These are phyloP conservation scores for Sinella curviseta DNA, from an alignment of 1,140 invertebrate genomes.

Conservation along the genomic window DNA sequence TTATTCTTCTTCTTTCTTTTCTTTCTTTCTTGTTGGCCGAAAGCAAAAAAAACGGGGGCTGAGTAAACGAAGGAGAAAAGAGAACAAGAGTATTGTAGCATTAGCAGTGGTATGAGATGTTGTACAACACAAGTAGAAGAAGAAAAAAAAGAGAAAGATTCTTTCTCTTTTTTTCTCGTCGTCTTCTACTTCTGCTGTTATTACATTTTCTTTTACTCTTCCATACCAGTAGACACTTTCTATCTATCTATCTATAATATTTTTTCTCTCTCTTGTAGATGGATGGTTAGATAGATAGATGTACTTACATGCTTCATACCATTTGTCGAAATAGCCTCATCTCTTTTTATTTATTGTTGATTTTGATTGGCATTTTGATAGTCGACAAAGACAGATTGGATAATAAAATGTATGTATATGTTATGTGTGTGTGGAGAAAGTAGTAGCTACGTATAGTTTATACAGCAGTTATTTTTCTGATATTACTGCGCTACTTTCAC, in stretches of 20 bases:
- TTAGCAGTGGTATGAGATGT: background rate
- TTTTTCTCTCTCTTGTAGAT: too few species aligned
- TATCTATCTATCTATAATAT: too few species aligned
- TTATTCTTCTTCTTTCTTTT: too few species aligned
- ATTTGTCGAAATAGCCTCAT: slow-evolving; percentile 20
- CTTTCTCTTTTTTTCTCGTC: too few species aligned
- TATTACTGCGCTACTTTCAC: too few species aligned
- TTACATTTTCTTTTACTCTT: slow-evolving; percentile 11
- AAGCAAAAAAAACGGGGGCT: too few species aligned
- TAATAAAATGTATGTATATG: background rate
- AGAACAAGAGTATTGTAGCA: background rate
- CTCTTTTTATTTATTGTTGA: background rate
- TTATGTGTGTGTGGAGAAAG: too few species aligned
- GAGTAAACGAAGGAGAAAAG: background rate
- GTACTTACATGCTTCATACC: too few species aligned
- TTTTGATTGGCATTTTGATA: slow-evolving; percentile 20
- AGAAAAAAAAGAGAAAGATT: background rate
- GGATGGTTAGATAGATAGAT: too few species aligned
- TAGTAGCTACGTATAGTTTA: too few species aligned
- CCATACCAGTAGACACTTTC: background rate
- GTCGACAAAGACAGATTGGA: slow-evolving; percentile 18
- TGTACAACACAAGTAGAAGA: background rate
- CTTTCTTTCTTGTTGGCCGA: too few species aligned
- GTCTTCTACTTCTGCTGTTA: background rate
- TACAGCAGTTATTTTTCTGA: too few species aligned